Percentiles rank a stretch among this genome's conserved stretches.
phyloP scores from a whole-genome alignment of 37 sponge, comb jelly and placozoan species.

The Beroe ovata region DNA sequence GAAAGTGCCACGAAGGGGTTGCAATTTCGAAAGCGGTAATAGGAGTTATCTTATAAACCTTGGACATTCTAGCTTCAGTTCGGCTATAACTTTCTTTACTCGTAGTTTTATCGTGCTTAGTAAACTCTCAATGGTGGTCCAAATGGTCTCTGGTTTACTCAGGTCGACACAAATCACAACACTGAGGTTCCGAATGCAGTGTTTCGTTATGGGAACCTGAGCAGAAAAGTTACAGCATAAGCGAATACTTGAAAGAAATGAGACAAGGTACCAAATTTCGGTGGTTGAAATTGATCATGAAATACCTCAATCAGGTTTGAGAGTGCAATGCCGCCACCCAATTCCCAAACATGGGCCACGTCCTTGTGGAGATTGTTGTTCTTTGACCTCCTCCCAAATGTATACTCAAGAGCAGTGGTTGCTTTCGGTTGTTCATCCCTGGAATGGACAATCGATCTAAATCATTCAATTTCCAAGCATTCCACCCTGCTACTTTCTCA shows the following conservation, averaged over 20 bases:
- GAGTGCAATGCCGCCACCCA: constrained; percentile 89
- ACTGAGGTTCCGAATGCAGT: constrained; percentile 66
- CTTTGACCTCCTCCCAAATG: constrained; percentile 80
- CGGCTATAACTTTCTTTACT: constrained; percentile 53
- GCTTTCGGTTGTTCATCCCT: constrained; percentile 89
- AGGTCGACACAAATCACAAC: constrained; percentile 87
- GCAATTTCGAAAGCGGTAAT: too few relatives aligned
- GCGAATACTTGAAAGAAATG: too few relatives aligned
- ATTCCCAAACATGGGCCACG: constrained; percentile 89
- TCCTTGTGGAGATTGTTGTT: constrained; percentile 79
- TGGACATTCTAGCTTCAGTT: constrained; percentile 41
- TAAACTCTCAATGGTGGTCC: constrained; percentile 76
- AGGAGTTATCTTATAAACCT: too few relatives aligned
- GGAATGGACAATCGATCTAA: neutral
- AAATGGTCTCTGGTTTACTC: constrained; percentile 85
- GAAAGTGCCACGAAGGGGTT: too few relatives aligned
- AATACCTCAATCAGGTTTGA: constrained; percentile 74
- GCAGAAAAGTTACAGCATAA: too few relatives aligned
- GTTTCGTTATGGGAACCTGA: constrained; percentile 58
- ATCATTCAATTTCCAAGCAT: neutral
- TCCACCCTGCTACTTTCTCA: neutral
- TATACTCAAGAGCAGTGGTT: constrained; percentile 88
- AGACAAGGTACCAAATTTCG: too few relatives aligned
- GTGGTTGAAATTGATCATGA: too few relatives aligned
- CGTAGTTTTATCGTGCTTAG: constrained; percentile 66